Evolutionary conservation across 1,140 invertebrate species (phyloP).

Genomic region (Sycophila sp.): DNA sequence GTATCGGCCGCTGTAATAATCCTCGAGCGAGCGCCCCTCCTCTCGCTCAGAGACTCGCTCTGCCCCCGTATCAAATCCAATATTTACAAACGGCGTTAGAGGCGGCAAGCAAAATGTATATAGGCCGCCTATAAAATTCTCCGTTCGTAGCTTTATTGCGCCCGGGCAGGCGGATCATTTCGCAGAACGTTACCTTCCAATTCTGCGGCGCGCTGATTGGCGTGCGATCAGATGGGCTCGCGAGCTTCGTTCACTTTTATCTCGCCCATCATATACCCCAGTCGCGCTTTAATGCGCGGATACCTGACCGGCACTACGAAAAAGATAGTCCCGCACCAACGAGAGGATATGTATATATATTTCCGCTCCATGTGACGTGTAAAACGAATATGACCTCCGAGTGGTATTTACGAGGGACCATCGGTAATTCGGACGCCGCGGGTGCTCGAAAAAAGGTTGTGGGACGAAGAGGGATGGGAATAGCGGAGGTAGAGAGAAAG

Average conservation of each 20-base stretch:
- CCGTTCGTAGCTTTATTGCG: neutral
- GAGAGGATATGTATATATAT: too few relatives aligned
- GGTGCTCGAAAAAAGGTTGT: too few relatives aligned
- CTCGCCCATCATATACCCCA: conserved; percentile 2
- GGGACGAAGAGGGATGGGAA: too few relatives aligned
- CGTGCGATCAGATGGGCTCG: neutral
- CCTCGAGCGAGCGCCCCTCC: too few relatives aligned
- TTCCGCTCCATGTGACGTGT: too few relatives aligned
- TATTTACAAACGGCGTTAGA: too few relatives aligned
- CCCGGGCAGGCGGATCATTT: neutral
- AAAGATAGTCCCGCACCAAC: neutral
- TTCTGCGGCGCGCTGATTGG: conserved; percentile 7
- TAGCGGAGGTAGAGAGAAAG: neutral
- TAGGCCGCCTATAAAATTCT: too few relatives aligned
- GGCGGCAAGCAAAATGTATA: too few relatives aligned
- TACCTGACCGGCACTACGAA: neutral
- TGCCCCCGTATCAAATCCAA: too few relatives aligned
- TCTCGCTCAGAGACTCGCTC: too few relatives aligned
- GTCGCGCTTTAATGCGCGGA: neutral
- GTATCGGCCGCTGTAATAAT: too few relatives aligned
- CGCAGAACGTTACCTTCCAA: conserved; percentile 14
- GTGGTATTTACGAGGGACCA: conserved; percentile 7
- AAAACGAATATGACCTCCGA: conserved; percentile 6
- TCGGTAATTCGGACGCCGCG: neutral
- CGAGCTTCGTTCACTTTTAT: conserved; percentile 6